Base-by-base conservation (phyloP, 2,113 vertebrate genomes). In the Rhegmatorhina hoffmannsi region DNA sequence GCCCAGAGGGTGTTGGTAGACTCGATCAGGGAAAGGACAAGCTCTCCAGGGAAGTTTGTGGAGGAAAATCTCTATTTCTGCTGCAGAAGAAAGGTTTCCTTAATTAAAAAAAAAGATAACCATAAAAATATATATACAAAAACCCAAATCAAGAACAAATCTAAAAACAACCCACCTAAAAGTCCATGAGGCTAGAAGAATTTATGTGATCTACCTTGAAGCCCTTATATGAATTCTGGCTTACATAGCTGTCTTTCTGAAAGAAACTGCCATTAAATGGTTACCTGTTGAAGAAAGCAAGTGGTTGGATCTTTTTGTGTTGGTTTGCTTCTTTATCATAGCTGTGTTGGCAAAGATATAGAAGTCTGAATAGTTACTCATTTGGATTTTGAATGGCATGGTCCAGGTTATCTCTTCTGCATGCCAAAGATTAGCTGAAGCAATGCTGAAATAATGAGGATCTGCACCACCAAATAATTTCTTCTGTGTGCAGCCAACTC, bases 31-130 rank as follows among this genome's bases (percentile, higher is more conserved):
- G 68, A 50, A 79, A 78, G 5, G 36, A 75, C 36, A 73, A 74
- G 24, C 38, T 92, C 59, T 90, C 40, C 66, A 29, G 58, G 89
- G 75, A 94, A 67, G 44, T 1, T 55, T 17, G 14, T 47, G 47
- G 20, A 34, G n/a, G 34, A 78, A 76, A 92, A 89, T 34, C 15
- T 79, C 20, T 79, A 9, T 90, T 94, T 96, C 59, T 87, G 67
- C 82, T 82, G 46, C 29, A 89, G 47, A 10, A 83, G 26, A 87
- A 94, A 69, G 7, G 11, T 85, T 87, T 87, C 15, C 34, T 56
- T 38, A 75, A 49, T 40, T 62, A 34, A 85, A 94, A 84, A 94
- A 84, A 73, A 38, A 43, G 40, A 10, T 49, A 38, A 53, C 10
- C n/a, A 29, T 23, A 59, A 49, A 60, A 62, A 53, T 25, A 38